Conservation (phyloP, 2,113 vertebrate genomes). For the Oreochromis tanganicae region DNA sequence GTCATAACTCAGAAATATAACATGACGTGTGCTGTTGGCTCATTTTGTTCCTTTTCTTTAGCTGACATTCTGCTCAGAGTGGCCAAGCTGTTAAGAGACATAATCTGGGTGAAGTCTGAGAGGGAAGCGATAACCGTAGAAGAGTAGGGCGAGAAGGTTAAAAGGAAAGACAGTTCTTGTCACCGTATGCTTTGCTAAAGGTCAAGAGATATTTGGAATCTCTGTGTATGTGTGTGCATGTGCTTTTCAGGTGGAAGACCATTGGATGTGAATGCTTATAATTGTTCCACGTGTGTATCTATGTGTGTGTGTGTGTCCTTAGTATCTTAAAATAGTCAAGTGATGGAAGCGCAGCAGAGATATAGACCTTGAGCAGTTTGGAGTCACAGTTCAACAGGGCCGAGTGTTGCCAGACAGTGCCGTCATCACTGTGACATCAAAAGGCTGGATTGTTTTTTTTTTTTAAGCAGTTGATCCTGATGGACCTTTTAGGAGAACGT, state of each 20-base stretch:
- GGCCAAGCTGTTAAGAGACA: conserved; percentile 45
- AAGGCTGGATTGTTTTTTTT: conserved; percentile 32
- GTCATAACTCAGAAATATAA: conserved; percentile 47
- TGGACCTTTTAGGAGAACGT: conserved; percentile 15
- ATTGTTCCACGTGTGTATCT: conserved; percentile 8
- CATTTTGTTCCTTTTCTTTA: conserved; percentile 2
- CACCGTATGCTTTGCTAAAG: conserved; percentile 62
- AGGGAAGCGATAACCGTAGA: conserved; percentile 62
- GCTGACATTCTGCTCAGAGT: conserved; percentile 21
- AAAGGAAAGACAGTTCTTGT: conserved; percentile 72
- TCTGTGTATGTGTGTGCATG: not conserved
- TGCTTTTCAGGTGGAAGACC: conserved; percentile 1
- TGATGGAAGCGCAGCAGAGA: conserved; percentile 60
- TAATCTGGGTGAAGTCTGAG: conserved; percentile 65
- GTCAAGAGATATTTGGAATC: conserved; percentile 45
- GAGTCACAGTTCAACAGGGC: conserved; percentile 68
- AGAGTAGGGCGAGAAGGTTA: conserved; percentile 69
- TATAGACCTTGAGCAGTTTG: conserved; percentile 51
- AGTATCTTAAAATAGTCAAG: conserved; percentile 76
- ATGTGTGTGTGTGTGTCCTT: not conserved
- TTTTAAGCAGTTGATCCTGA: conserved; percentile 35
- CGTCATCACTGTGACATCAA: conserved; percentile 65
- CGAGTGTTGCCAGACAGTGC: conserved; percentile 49
- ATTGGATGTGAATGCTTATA: not conserved
- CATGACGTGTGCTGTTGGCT: conserved; percentile 30